phyloP scores from a whole-genome alignment of 1,140 invertebrate species.

The Brachionus rubens region DNA sequence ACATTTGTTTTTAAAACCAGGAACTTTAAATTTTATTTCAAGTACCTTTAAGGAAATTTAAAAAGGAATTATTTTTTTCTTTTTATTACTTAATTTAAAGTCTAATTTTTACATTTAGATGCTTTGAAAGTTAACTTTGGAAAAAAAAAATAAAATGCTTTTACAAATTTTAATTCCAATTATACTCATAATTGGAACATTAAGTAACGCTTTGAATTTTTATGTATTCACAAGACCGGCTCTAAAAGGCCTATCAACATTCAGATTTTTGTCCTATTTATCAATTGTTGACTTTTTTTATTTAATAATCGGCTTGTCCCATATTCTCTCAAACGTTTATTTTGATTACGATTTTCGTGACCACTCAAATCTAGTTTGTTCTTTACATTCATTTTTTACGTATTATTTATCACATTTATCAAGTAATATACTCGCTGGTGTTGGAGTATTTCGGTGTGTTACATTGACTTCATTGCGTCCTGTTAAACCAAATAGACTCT shows the following conservation, averaged over 20 bases:
- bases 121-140: too few relatives aligned
- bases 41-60: too few relatives aligned
- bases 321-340: constrained; percentile 26
- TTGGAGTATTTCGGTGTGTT: constrained; percentile 39
- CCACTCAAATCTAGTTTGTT: constrained; percentile 5
- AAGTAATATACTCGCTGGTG: constrained; percentile 30
- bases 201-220: constrained; percentile 22
- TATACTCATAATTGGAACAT: background rate
- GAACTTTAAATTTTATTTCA: too few relatives aligned
- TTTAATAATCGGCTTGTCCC: background rate
- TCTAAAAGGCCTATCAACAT: constrained; percentile 22
- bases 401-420: constrained; percentile 42
- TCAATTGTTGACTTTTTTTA: constrained; percentile 36
- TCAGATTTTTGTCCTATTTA: constrained; percentile 44
- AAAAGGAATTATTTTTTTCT: too few relatives aligned
- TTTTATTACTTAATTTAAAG: too few relatives aligned
- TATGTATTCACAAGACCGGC: constrained; percentile 15
- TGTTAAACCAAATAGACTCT: background rate
- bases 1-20: too few relatives aligned
- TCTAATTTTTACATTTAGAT: too few relatives aligned
- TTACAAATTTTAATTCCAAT: constrained; percentile 11
- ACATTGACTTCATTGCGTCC: constrained; percentile 8
- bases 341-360: constrained; percentile 33
- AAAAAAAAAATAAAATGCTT: constrained; percentile 39
- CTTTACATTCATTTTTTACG: constrained; percentile 43